Conservation (phyloP, 2,113 vertebrate genomes). For the Ctenomys sociabilis region DNA sequence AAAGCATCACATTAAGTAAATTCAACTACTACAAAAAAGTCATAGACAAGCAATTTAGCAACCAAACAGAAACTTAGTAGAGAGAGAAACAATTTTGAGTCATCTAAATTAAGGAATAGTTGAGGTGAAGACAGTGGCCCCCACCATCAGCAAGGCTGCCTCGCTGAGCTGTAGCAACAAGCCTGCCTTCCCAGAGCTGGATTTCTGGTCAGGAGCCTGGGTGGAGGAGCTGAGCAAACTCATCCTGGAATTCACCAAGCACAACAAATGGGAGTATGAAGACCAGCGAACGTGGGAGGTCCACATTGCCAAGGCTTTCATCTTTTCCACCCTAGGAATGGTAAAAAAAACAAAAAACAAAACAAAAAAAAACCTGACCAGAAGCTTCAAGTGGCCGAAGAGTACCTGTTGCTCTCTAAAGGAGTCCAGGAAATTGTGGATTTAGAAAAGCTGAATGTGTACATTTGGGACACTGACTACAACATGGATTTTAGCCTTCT, state of each 20-base stretch:
- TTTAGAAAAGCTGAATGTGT: constrained; percentile 94
- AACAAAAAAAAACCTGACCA: constrained; percentile 99
- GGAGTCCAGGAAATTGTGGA: constrained; percentile 97
- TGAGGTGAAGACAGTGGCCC: constrained; percentile 92
- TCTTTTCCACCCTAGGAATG: constrained; percentile 99
- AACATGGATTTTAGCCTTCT: constrained; percentile 99
- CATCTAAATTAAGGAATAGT: not conserved
- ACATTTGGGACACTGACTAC: constrained; percentile 95
- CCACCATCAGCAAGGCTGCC: constrained; percentile 90
- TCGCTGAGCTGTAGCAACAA: constrained; percentile 88
- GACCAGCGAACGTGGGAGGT: constrained; percentile 97
- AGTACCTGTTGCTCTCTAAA: constrained; percentile 96
- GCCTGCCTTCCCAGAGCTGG: constrained; percentile 91
- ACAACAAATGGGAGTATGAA: constrained; percentile 96
- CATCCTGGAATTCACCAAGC: constrained; percentile 94
- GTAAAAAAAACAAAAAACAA: too few relatives aligned
- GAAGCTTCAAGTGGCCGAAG: constrained; percentile 97
- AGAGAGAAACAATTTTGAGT: not conserved
- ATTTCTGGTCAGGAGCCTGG: constrained; percentile 96
- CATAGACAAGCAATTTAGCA: not conserved
- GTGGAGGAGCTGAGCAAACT: constrained; percentile 94
- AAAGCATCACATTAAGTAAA: not conserved
- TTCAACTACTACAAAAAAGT: not conserved
- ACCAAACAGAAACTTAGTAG: not conserved
- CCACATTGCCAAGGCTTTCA: constrained; percentile 98